These are phyloP conservation scores for Patagioenas fasciata DNA, from an alignment of 2,113 vertebrate species.

Conservation along the genomic window DNA sequence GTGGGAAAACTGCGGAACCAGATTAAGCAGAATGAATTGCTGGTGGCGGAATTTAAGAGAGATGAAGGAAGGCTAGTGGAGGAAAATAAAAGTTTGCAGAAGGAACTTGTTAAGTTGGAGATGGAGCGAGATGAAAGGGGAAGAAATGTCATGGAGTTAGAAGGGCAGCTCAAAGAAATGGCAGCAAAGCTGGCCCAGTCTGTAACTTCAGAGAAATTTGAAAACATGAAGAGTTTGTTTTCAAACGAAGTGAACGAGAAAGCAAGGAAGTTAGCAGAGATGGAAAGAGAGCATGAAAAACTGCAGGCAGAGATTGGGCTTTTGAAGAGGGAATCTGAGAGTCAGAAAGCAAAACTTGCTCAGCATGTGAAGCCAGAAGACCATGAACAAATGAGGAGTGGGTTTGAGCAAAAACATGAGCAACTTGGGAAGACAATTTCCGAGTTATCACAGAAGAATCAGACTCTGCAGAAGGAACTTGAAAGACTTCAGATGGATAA, in stretches of 20 bases:
- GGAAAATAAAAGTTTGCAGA: slow-evolving; percentile 82
- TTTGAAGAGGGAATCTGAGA: slow-evolving; percentile 79
- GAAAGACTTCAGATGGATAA: slow-evolving; percentile 80
- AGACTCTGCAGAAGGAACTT: slow-evolving; percentile 81
- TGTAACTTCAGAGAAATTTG: slow-evolving; percentile 84
- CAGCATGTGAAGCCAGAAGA: slow-evolving; percentile 73
- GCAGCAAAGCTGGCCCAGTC: slow-evolving; percentile 66
- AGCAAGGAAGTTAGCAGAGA: slow-evolving; percentile 78
- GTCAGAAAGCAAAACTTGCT: slow-evolving; percentile 50
- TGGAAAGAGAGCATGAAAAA: slow-evolving; percentile 80
- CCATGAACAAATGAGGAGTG: slow-evolving; percentile 74
- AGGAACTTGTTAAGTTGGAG: slow-evolving; percentile 74
- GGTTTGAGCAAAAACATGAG: slow-evolving; percentile 77
- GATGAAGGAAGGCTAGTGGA: slow-evolving; percentile 84
- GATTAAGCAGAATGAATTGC: slow-evolving; percentile 87
- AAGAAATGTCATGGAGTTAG: slow-evolving; percentile 65
- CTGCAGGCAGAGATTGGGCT: slow-evolving; percentile 80
- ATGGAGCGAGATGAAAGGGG: slow-evolving; percentile 77
- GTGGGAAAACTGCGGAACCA: slow-evolving; percentile 91
- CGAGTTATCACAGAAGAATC: slow-evolving; percentile 82
- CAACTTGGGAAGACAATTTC: slow-evolving; percentile 78
- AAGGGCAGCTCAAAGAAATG: slow-evolving; percentile 78
- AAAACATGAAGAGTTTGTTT: slow-evolving; percentile 88
- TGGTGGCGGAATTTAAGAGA: slow-evolving; percentile 86
- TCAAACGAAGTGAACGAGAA: slow-evolving; percentile 86